Conservation (phyloP, 64 coral and sea anemone species). For the Stichodactyla mertensii region DNA sequence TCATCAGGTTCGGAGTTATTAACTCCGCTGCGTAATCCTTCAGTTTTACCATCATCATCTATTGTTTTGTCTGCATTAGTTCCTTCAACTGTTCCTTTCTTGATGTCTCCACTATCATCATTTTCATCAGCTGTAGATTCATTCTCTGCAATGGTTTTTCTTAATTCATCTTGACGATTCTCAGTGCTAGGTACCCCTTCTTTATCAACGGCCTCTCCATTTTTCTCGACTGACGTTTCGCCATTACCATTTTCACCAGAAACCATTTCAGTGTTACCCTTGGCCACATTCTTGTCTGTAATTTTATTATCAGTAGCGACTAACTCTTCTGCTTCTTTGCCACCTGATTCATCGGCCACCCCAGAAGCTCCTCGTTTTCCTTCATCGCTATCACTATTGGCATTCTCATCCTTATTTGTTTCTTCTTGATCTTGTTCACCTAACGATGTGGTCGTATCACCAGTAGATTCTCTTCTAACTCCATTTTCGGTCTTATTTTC, state of each 20-base stretch:
- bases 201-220: neutral
- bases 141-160: neutral
- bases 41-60: neutral
- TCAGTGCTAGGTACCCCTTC: neutral
- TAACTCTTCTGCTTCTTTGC: neutral
- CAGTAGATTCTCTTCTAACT: neutral
- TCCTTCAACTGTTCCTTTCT: neutral
- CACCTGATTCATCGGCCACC: neutral
- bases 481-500: slow-evolving; percentile 20
- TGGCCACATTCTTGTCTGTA: neutral
- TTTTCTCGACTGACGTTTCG: neutral
- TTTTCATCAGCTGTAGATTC: neutral
- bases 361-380: neutral
- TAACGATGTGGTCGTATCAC: neutral
- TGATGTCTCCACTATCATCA: neutral
- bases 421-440: neutral
- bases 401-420: neutral
- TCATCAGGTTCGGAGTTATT: neutral
- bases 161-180: neutral
- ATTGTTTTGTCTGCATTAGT: neutral
- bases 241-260: slow-evolving; percentile 6
- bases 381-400: neutral
- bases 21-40: neutral
- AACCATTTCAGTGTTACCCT: neutral
- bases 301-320: neutral